Conservation (phyloP, 2,797 vertebrate genomes). For the Pangasius larnaudii region DNA sequence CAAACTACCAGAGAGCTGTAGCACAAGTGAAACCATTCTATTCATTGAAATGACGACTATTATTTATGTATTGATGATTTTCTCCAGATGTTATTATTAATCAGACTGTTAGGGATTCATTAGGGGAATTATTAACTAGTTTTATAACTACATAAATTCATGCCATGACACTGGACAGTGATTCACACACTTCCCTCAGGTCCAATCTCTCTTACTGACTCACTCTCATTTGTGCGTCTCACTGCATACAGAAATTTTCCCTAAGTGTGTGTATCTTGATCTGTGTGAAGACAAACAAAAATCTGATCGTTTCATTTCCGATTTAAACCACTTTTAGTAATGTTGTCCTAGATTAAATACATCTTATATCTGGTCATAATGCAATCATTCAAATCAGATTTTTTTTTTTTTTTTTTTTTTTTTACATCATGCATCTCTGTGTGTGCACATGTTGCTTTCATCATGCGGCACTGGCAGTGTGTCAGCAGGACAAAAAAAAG, state of each 20-base stretch:
- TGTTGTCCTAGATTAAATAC: background rate
- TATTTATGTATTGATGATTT: conserved; percentile 2
- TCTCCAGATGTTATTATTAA: conserved; percentile 39
- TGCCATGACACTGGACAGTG: conserved; percentile 8
- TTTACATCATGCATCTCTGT: background rate
- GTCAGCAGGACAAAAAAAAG: background rate
- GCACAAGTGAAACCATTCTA: background rate
- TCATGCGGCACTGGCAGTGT: background rate
- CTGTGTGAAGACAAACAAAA: background rate
- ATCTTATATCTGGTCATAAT: background rate
- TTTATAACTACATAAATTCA: conserved; percentile 41
- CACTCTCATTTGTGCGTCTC: background rate
- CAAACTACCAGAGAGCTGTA: background rate
- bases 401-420: background rate
- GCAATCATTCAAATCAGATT: background rate
- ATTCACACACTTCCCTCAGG: conserved; percentile 16
- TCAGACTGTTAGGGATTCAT: conserved; percentile 30
- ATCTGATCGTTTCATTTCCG: background rate
- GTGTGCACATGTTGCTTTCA: background rate
- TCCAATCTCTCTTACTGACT: conserved; percentile 3
- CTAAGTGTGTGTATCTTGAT: too few species aligned
- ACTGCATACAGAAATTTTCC: background rate
- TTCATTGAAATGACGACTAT: background rate
- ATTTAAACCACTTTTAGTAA: conserved; percentile 2
- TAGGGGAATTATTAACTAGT: conserved; percentile 18